phyloP scores from a whole-genome alignment of 2,113 vertebrate genomes.

The Syngnathoides biaculeatus region DNA sequence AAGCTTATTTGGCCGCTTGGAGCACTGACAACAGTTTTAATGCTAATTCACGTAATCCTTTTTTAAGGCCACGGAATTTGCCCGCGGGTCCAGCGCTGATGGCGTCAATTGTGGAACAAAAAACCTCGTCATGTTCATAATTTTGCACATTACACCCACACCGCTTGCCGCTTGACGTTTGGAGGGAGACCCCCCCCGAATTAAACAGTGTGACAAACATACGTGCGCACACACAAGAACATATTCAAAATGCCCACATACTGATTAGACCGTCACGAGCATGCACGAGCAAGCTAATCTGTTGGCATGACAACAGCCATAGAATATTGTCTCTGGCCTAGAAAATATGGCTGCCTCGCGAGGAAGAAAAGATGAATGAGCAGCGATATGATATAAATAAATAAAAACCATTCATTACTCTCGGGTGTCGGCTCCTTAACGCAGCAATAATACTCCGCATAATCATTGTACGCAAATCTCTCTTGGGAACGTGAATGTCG shows the following conservation, averaged over 20 bases:
- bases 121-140: neutral
- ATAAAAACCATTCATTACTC: conserved; percentile 24
- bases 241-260: neutral
- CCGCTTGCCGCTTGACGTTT: neutral
- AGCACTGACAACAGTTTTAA: neutral
- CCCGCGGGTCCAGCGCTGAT: neutral
- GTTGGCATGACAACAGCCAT: conserved; percentile 68
- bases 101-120: conserved; percentile 4
- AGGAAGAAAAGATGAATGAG: conserved; percentile 68
- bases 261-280: conserved; percentile 30
- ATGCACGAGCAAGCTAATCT: conserved; percentile 59
- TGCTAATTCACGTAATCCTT: conserved; percentile 17
- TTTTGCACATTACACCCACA: neutral
- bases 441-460: conserved; percentile 20
- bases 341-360: conserved; percentile 60
- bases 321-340: conserved; percentile 65
- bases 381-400: conserved; percentile 37
- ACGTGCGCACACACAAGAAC: neutral
- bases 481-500: neutral
- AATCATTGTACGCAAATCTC: conserved; percentile 5
- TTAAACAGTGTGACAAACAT: conserved; percentile 2
- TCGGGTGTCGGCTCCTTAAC: conserved; percentile 39
- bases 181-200: neutral
- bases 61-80: neutral
- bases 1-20: conserved; percentile 5